Conservation (phyloP, 2,113 vertebrate species). For the Sander vitreus region DNA sequence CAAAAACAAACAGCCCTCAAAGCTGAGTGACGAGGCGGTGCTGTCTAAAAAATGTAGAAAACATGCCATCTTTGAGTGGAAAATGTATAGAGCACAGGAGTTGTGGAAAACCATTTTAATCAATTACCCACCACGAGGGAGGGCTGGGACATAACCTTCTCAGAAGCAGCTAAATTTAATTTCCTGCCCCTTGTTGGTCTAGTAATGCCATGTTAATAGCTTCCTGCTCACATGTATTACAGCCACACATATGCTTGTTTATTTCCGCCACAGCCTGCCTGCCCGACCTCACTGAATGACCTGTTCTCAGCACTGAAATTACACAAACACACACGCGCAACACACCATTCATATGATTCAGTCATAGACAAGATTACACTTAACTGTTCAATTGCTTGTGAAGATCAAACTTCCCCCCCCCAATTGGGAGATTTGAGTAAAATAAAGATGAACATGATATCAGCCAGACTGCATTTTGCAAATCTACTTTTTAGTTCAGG, state of each 20-base stretch:
- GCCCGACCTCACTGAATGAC: conserved; percentile 36
- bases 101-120: conserved; percentile 76
- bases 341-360: not conserved
- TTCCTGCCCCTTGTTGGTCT: conserved; percentile 82
- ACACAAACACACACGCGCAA: not conserved
- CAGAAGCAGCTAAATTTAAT: conserved; percentile 82
- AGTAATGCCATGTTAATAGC: conserved; percentile 86
- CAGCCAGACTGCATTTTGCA: not conserved
- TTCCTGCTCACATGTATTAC: conserved; percentile 83
- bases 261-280: conserved; percentile 60
- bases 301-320: conserved; percentile 4
- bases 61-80: not conserved
- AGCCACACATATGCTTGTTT: conserved; percentile 69
- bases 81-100: conserved; percentile 20
- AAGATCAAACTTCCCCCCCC: not conserved
- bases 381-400: not conserved
- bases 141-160: conserved; percentile 81
- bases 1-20: not conserved
- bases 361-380: not conserved
- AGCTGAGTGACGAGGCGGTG: not conserved
- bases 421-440: not conserved
- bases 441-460: not conserved
- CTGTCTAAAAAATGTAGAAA: not conserved
- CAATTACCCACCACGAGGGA: conserved; percentile 68
- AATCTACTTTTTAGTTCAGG: not conserved